These are phyloP conservation scores for Tachyglossus aculeatus DNA, from an alignment of 2,797 vertebrate genomes.

Conservation along the genomic window DNA sequence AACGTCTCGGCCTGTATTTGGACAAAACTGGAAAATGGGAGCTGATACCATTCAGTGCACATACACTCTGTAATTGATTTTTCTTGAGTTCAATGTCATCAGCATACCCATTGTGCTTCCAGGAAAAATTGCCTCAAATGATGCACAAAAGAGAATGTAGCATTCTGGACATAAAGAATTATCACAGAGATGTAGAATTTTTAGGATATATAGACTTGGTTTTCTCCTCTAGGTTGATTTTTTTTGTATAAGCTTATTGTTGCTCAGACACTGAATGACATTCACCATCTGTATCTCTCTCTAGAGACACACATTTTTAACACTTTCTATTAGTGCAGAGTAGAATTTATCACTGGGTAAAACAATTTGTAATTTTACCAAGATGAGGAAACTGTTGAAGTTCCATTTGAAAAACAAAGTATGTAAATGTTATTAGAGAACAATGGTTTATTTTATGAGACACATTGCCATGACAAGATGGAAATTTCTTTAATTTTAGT, in stretches of 20 bases:
- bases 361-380: neutral
- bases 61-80: neutral
- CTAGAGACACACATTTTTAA: neutral
- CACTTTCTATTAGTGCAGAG: neutral
- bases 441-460: neutral
- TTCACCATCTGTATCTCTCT: neutral
- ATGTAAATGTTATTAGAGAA: constrained; percentile 11
- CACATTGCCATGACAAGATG: neutral
- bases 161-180: no score
- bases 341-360: neutral
- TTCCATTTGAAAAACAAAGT: constrained; percentile 1
- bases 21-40: constrained; percentile 5
- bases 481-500: constrained; percentile 21
- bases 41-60: neutral
- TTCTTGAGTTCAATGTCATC: neutral
- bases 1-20: constrained; percentile 25
- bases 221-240: neutral
- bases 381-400: neutral
- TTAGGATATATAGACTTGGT: neutral
- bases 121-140: no score
- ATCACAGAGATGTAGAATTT: neutral
- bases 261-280: neutral
- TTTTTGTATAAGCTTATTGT: neutral
- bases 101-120: neutral
- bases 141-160: no score